Evolutionary conservation across 2,113 vertebrate genomes (phyloP).

Genomic region (Sceloporus undulatus): DNA sequence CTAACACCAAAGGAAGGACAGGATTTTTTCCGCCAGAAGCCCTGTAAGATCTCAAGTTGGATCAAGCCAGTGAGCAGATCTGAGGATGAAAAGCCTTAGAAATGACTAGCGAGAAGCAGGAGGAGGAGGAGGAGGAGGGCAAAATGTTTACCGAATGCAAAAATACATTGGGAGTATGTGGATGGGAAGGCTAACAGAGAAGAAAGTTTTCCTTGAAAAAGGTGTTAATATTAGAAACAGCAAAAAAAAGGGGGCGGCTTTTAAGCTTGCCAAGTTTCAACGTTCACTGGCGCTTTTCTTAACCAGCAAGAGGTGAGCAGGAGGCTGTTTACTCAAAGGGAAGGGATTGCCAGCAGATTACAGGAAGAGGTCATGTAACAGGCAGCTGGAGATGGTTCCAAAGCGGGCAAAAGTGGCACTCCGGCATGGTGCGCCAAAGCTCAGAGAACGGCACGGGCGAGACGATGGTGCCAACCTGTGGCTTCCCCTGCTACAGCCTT

Average conservation of each 20-base stretch:
- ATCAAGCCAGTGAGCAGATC: neutral
- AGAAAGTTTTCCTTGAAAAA: slow-evolving; percentile 67
- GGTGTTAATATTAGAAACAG: slow-evolving; percentile 74
- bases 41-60: slow-evolving; percentile 60
- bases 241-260: slow-evolving; percentile 51
- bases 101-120: slow-evolving; percentile 31
- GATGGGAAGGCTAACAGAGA: slow-evolving; percentile 45
- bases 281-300: slow-evolving; percentile 70
- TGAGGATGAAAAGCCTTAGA: slow-evolving; percentile 42
- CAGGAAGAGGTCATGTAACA: slow-evolving; percentile 73
- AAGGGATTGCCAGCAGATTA: slow-evolving; percentile 72
- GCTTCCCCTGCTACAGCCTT: neutral
- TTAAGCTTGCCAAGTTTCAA: slow-evolving; percentile 64
- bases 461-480: neutral
- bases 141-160: slow-evolving; percentile 62
- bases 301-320: slow-evolving; percentile 68
- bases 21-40: slow-evolving; percentile 4
- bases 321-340: slow-evolving; percentile 69
- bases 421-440: neutral
- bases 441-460: neutral
- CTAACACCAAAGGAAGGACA: no score
- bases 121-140: neutral
- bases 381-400: slow-evolving; percentile 69
- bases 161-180: slow-evolving; percentile 38
- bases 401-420: neutral